These are phyloP conservation scores for Haliclona indistincta DNA, from an alignment of 37 sponge, comb jelly and placozoan species.

Conservation along the genomic window DNA sequence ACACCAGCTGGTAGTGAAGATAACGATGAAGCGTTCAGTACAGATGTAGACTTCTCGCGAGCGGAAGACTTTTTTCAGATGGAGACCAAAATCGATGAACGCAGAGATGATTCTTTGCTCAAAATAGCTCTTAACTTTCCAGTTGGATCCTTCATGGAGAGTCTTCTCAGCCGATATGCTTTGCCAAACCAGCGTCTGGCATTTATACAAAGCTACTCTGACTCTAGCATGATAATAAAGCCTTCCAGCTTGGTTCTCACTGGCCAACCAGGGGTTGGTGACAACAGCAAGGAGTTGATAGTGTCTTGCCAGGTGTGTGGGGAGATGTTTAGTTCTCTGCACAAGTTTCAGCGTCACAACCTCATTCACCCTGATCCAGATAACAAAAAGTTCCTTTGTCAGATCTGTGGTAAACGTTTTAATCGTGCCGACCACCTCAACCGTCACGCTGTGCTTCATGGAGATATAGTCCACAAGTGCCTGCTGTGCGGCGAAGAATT, in stretches of 20 bases:
- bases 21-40: not conserved
- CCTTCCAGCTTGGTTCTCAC: not conserved
- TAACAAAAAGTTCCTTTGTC: slow-evolving; percentile 77
- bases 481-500: slow-evolving; percentile 79
- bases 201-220: slow-evolving; percentile 38
- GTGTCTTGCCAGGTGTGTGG: slow-evolving; percentile 65
- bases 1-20: not conserved
- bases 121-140: slow-evolving; percentile 46
- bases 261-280: slow-evolving; percentile 1
- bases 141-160: slow-evolving; percentile 32
- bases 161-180: slow-evolving; percentile 36
- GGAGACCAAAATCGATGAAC: slow-evolving; percentile 57
- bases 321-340: slow-evolving; percentile 39
- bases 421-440: slow-evolving; percentile 79
- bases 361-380: slow-evolving; percentile 75
- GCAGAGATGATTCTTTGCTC: slow-evolving; percentile 41
- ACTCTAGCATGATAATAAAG: too few relatives aligned
- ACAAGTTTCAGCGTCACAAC: slow-evolving; percentile 70
- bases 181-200: slow-evolving; percentile 47
- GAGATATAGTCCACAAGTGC: slow-evolving; percentile 55
- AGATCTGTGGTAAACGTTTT: slow-evolving; percentile 78
- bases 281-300: slow-evolving; percentile 32
- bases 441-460: slow-evolving; percentile 59
- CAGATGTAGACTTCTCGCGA: slow-evolving; percentile 51
- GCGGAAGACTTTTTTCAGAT: slow-evolving; percentile 47